A percentile compares a stretch with the other conserved stretches of the same genome.
phyloP scores from a whole-genome alignment of 2,888 invertebrate species.

The Phengaris alcon region DNA sequence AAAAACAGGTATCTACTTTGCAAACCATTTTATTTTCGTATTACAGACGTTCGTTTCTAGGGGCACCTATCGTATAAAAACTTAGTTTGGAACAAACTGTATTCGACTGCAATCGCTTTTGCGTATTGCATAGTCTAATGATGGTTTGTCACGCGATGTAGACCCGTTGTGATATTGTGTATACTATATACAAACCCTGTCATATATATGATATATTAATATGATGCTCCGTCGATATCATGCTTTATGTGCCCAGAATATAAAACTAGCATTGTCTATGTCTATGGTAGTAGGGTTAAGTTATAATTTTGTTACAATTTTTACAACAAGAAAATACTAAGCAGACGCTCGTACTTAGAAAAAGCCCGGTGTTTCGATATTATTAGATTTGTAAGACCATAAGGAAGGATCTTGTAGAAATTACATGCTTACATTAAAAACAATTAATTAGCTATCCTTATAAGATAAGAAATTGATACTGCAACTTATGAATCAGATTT shows the following conservation, averaged over 20 bases:
- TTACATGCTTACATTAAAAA: background rate
- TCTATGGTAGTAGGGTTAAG: background rate
- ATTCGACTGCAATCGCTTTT: background rate
- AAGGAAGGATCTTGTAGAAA: background rate
- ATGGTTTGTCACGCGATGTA: background rate
- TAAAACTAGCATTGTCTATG: background rate
- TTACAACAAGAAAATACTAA: no score
- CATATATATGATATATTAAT: conserved; percentile 19
- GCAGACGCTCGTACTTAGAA: no score
- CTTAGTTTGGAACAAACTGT: conserved; percentile 1
- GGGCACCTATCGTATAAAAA: background rate
- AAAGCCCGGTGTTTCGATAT: no score
- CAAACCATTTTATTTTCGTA: background rate
- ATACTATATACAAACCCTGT: background rate
- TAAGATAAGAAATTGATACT: no score
- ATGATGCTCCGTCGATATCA: background rate
- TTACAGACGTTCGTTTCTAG: background rate
- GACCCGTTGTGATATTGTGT: background rate
- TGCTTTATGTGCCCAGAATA: background rate
- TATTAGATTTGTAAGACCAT: background rate
- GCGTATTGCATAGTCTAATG: conserved; percentile 11
- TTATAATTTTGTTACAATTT: no score
- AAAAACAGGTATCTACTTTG: no score
- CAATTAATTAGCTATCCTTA: background rate
- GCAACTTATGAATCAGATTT: no score